These are phyloP conservation scores for Habropoda laboriosa DNA, from an alignment of 1,140 invertebrate species.

Conservation along the genomic window DNA sequence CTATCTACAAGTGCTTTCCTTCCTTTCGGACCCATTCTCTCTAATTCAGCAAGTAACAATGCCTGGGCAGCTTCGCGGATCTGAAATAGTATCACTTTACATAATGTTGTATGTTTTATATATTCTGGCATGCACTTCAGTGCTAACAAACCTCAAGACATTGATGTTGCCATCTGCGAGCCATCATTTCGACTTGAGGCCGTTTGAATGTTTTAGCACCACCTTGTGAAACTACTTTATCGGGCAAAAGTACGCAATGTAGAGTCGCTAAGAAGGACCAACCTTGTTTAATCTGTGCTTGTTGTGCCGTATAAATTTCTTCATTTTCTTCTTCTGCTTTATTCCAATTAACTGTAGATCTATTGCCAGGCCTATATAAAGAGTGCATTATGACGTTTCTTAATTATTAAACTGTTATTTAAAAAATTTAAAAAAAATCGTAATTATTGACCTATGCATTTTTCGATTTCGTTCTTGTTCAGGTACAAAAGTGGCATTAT, in stretches of 20 bases:
- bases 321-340: slow-evolving; percentile 90
- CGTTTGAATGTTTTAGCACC: slow-evolving; percentile 93
- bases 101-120: background rate
- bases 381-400: slow-evolving; percentile 15
- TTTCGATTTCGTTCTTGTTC: slow-evolving; percentile 91
- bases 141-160: slow-evolving; percentile 91
- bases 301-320: slow-evolving; percentile 91
- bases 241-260: slow-evolving; percentile 97
- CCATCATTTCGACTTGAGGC: slow-evolving; percentile 98
- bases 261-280: slow-evolving; percentile 98
- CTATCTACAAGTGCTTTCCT: slow-evolving; percentile 95
- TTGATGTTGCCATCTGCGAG: slow-evolving; percentile 98
- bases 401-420: background rate
- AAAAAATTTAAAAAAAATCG: background rate
- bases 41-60: slow-evolving; percentile 95
- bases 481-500: slow-evolving; percentile 94
- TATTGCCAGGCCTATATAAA: slow-evolving; percentile 73
- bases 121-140: background rate
- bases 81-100: slow-evolving; percentile 71
- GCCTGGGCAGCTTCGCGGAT: slow-evolving; percentile 97
- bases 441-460: slow-evolving; percentile 83
- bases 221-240: slow-evolving; percentile 88
- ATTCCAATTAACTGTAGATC: slow-evolving; percentile 83
- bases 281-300: slow-evolving; percentile 96
- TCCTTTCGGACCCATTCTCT: slow-evolving; percentile 94